phyloP scores from a whole-genome alignment of 53 echinoderm and acorn worm species.

The Arbacia lixula region DNA sequence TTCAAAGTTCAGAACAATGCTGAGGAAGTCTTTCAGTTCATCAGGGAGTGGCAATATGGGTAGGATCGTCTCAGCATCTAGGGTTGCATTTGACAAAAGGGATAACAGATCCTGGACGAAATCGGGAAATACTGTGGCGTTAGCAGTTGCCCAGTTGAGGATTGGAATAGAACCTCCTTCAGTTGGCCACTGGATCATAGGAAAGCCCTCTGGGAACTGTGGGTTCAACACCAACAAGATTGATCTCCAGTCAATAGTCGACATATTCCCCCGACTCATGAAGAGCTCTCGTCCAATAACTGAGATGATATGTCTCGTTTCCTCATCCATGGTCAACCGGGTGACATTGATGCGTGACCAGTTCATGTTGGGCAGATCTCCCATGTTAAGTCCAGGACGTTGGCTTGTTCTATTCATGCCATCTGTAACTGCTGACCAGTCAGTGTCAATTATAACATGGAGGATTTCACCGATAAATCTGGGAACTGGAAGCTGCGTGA shows the following conservation, averaged over 20 bases:
- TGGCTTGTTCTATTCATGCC: too few species aligned
- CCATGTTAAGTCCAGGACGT: neutral
- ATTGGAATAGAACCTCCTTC: neutral
- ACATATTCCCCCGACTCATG: neutral
- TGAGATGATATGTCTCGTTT: neutral
- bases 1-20: neutral
- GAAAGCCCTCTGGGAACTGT: neutral
- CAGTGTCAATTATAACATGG: neutral
- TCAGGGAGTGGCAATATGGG: slow-evolving; percentile 8
- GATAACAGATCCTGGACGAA: slow-evolving; percentile 1
- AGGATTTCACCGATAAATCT: neutral
- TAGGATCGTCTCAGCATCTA: neutral
- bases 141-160: neutral
- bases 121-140: neutral
- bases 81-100: neutral
- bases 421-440: neutral
- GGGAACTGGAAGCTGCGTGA: neutral
- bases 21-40: neutral
- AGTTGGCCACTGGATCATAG: neutral
- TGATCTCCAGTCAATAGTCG: slow-evolving; percentile 6
- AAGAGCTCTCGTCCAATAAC: neutral
- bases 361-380: neutral
- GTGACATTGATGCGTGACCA: neutral
- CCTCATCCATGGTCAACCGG: neutral
- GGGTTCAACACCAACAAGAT: neutral